Base-by-base conservation (phyloP, 2,888 invertebrate genomes). In the Cremastinae sp. region DNA sequence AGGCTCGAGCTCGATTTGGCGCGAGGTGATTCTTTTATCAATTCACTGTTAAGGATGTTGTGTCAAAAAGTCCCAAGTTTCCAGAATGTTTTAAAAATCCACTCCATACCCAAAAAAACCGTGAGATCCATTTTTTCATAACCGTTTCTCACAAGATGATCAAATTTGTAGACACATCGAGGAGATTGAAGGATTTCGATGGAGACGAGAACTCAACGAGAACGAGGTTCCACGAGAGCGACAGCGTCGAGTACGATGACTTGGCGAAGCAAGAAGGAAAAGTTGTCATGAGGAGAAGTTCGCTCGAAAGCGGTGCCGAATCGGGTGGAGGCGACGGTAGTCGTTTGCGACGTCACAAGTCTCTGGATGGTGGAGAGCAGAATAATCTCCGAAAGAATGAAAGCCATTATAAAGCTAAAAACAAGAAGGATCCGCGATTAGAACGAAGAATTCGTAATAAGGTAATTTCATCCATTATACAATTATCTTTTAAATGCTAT, bases 371-470 rank as follows among this genome's bases (percentile, higher is more conserved):
- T 18, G 91, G 92, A 75, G 90, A 92, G 71, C 91, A 91, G 79
- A 91, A 91, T 56, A 91, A 91, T 78, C 76, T 88, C 8, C 92
- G 92, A 70, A 91, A 92, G 79, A 91, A 91, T 79, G 92, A 91
- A 1, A 91, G 89, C 18, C 92, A 92, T 53, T 92, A 92, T 54
- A 92, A 92, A 82, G 92, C 92, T 22, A 92, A 92, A 22, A 90
- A 89, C 64, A 91, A 91, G 79, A 89, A 89, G 73, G 93, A 93
- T 78, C 91, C 92, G 12, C 91, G 93, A 61, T 87, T 91, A 28
- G 93, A 93, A 83, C 91, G 93, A 58, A 91, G 93, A 84, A 94
- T 93, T 85, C 91, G 93, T 81, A 94, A 94, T 88, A 94, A 93
- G 91, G 93, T 93, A 88, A 84, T 56, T 74, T 38, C 41, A 64